A percentile compares a stretch with the other conserved stretches of the same genome.
These are phyloP conservation scores for Periophthalmodon schlosseri DNA, from an alignment of 2,113 vertebrate species.

Conservation along the genomic window DNA sequence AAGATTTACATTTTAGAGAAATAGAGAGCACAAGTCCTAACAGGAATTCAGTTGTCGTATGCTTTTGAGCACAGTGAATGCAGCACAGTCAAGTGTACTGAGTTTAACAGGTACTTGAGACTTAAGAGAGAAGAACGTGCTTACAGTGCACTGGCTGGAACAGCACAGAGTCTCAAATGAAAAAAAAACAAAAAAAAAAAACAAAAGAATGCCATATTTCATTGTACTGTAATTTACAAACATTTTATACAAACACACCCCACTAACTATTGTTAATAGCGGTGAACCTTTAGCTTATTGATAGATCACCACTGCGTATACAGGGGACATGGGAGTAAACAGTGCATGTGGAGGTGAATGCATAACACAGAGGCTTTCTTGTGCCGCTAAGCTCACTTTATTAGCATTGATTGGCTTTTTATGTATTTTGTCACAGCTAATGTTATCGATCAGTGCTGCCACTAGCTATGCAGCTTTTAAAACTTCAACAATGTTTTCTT, in stretches of 20 bases:
- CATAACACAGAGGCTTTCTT: conserved; percentile 49
- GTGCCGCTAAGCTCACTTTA: conserved; percentile 74
- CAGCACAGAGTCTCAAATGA: conserved; percentile 47
- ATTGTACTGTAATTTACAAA: not conserved
- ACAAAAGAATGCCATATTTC: not conserved
- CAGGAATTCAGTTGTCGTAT: not conserved
- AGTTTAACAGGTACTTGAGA: conserved; percentile 73
- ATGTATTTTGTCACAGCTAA: conserved; percentile 75
- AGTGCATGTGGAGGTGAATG: conserved; percentile 45
- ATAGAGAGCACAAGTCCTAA: not conserved
- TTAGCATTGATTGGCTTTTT: conserved; percentile 79
- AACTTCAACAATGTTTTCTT: conserved; percentile 58
- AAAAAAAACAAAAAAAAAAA: conserved; percentile 21
- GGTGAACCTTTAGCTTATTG: conserved; percentile 59
- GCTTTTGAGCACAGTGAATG: conserved; percentile 26
- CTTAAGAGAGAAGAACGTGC: conserved; percentile 70
- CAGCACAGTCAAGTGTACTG: conserved; percentile 67
- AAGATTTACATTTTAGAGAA: not conserved
- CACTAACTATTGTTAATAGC: conserved; percentile 56
- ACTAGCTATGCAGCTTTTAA: conserved; percentile 52
- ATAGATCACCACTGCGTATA: conserved; percentile 27
- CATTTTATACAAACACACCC: conserved; percentile 1
- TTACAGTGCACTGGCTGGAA: conserved; percentile 50
- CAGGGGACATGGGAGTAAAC: conserved; percentile 33
- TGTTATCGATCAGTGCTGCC: conserved; percentile 65